phyloP scores from a whole-genome alignment of 2,797 vertebrate species.

The Sarcophilus harrisii region DNA sequence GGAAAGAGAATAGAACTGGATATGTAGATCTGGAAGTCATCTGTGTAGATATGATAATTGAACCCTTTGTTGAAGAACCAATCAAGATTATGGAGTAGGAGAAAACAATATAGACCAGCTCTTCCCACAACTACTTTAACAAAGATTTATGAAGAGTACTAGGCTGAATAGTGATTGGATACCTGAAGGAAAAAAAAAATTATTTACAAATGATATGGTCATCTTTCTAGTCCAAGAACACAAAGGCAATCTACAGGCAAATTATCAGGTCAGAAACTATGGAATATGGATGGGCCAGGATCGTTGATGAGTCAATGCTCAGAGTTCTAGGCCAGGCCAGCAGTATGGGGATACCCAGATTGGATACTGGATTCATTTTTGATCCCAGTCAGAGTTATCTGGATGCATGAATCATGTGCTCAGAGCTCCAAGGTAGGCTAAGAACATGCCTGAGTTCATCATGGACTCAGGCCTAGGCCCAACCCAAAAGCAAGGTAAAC shows the following conservation, averaged over 20 bases:
- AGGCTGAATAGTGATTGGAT: not conserved
- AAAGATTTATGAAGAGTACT: not conserved
- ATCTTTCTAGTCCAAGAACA: not conserved
- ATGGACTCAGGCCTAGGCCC: not conserved
- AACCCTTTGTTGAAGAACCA: not conserved
- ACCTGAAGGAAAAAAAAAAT: not conserved
- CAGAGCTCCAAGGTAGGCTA: not conserved
- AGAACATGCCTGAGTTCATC: not conserved
- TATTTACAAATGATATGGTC: not conserved
- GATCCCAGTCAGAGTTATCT: not conserved
- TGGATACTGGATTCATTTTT: not conserved
- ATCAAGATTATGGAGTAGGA: not conserved
- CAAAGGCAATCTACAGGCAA: not conserved
- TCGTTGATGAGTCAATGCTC: not conserved
- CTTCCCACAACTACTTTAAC: not conserved
- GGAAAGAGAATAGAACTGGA: not conserved
- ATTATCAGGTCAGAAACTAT: not conserved
- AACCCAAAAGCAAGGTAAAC: not conserved
- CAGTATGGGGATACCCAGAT: not conserved
- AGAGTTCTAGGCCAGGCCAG: not conserved
- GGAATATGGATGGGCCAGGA: not conserved
- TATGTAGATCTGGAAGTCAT: not conserved
- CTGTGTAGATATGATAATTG: not conserved
- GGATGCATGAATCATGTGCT: not conserved
- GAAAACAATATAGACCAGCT: not conserved